Conservation (phyloP, 2,888 invertebrate species). For the Trilocha varians region DNA sequence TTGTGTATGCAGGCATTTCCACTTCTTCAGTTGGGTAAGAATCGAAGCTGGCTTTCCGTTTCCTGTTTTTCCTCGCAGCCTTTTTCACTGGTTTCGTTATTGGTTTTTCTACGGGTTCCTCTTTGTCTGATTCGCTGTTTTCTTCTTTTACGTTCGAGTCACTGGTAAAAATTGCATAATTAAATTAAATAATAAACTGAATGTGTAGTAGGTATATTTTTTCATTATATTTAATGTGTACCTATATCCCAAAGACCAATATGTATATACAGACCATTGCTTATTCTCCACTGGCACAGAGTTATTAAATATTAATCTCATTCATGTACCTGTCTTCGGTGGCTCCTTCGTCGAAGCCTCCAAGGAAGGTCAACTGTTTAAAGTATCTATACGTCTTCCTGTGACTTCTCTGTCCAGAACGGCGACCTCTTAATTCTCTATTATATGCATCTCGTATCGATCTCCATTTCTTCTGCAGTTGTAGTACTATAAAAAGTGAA, state of each 20-base stretch:
- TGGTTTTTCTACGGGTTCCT: no score
- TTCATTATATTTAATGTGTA: no score
- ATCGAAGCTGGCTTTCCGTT: conserved; percentile 22
- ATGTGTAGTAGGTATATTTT: no score
- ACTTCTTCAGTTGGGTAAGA: conserved; percentile 35
- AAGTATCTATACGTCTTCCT: conserved; percentile 56
- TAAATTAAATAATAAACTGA: no score
- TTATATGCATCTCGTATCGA: conserved; percentile 61
- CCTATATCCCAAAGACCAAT: no score
- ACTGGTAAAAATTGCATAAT: conserved; percentile 12
- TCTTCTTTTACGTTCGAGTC: conserved; percentile 13
- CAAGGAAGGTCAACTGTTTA: conserved; percentile 55
- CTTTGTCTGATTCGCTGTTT: no score
- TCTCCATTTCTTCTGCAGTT: conserved; percentile 61
- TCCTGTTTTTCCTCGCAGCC: conserved; percentile 26
- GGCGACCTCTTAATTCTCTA: conserved; percentile 46
- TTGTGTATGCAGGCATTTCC: conserved; percentile 50
- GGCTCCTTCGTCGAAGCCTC: conserved; percentile 35
- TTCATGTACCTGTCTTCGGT: not conserved
- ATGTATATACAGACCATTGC: no score
- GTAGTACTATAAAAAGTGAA: conserved; percentile 36
- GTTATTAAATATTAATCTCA: no score
- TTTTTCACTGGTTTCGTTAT: conserved; percentile 21
- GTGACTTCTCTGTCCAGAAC: conserved; percentile 31
- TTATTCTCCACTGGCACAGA: no score